These are phyloP conservation scores for Limnephilus auricula DNA, from an alignment of 2,888 invertebrate species.

Conservation along the genomic window DNA sequence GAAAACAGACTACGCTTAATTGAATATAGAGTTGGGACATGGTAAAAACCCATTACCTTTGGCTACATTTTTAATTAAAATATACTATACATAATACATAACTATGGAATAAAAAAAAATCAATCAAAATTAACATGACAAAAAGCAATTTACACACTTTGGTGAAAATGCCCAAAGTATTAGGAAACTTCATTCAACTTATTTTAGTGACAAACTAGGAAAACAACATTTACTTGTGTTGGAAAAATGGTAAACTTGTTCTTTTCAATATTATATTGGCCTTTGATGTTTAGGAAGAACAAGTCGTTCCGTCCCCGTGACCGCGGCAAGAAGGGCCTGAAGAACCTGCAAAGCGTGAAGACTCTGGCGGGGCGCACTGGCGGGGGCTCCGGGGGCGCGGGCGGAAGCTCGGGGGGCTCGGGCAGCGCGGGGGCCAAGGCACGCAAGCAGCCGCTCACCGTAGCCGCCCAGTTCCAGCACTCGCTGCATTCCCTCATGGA, in stretches of 20 bases:
- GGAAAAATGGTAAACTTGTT: neutral
- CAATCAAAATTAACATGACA: no score
- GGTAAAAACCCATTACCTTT: no score
- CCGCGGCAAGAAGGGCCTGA: constrained; percentile 90
- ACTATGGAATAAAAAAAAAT: no score
- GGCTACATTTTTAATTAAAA: no score
- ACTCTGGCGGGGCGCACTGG: constrained; percentile 89
- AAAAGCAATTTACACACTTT: no score
- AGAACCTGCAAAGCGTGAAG: constrained; percentile 94
- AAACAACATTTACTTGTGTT: no score
- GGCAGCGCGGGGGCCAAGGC: constrained; percentile 76
- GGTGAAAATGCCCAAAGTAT: no score
- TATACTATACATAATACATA: no score
- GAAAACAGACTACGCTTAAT: no score
- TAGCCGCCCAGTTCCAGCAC: constrained; percentile 96
- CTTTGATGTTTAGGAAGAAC: constrained; percentile 85
- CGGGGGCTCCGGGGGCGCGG: constrained; percentile 77
- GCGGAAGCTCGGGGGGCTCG: constrained; percentile 71
- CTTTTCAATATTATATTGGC: neutral
- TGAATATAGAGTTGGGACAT: no score
- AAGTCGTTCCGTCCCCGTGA: constrained; percentile 94
- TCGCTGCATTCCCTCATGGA: constrained; percentile 95
- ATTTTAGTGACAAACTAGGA: no score
- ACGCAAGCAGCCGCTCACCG: constrained; percentile 93
- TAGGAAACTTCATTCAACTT: no score